Conservation (phyloP, 2,113 vertebrate species). For the Spermophilus dauricus region DNA sequence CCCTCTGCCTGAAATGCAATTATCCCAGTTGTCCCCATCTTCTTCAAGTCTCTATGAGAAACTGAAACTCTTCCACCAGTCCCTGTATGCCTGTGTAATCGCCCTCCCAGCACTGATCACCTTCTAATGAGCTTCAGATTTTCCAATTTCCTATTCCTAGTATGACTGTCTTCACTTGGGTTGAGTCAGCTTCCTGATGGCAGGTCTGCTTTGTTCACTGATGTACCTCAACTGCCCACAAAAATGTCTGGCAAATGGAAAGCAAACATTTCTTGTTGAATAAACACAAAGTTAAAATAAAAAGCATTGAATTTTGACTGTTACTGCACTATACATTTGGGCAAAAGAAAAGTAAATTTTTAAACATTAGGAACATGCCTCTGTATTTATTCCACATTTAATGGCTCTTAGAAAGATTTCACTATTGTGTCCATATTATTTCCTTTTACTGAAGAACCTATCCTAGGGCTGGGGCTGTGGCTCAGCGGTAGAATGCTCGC, state of each 20-base stretch:
- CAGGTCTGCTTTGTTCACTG: not conserved
- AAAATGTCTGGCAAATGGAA: not conserved
- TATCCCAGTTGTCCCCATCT: not conserved
- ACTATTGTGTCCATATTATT: not conserved
- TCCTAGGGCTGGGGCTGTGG: not conserved
- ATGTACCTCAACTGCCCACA: not conserved
- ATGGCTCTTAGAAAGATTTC: not conserved
- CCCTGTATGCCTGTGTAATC: no score
- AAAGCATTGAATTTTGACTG: not conserved
- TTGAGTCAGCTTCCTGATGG: not conserved
- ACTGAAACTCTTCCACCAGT: not conserved
- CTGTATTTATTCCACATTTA: not conserved
- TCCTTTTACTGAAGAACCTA: not conserved
- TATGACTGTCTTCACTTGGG: fast-evolving
- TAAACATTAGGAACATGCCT: not conserved
- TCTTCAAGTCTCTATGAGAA: not conserved
- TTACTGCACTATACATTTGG: not conserved
- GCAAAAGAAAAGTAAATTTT: not conserved
- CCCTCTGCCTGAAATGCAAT: not conserved
- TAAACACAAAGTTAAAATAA: not conserved
- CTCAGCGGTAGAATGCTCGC: no score
- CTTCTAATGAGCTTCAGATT: not conserved
- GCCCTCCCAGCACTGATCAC: no score
- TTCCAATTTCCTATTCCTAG: not conserved
- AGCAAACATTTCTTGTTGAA: not conserved